These are phyloP conservation scores for Corapipo altera DNA, from an alignment of 2,113 vertebrate species.

Conservation along the genomic window DNA sequence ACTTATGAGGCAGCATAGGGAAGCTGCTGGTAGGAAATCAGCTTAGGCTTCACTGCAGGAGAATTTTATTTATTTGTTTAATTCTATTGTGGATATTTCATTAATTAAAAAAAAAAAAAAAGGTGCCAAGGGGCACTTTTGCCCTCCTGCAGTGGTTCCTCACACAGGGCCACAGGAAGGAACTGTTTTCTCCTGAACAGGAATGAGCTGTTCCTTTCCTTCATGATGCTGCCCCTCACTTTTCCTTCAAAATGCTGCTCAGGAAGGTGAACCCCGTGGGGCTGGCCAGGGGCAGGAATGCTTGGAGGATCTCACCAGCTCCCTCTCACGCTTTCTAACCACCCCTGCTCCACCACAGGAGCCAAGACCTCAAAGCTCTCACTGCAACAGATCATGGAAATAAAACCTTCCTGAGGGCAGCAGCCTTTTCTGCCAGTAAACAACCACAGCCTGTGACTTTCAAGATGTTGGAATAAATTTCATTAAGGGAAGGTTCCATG, in stretches of 20 bases:
- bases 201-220: neutral
- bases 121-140: neutral
- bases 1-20: fast-evolving
- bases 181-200: neutral
- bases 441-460: neutral
- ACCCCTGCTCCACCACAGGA: neutral
- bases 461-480: neutral
- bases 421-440: neutral
- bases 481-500: neutral
- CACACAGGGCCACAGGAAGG: neutral
- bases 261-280: neutral
- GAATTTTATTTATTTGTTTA: neutral
- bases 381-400: neutral
- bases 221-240: neutral
- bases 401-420: neutral
- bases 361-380: neutral
- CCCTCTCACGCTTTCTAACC: neutral
- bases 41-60: neutral
- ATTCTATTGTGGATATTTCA: neutral
- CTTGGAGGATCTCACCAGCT: neutral
- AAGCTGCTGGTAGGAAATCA: neutral
- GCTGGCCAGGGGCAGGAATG: neutral
- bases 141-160: neutral
- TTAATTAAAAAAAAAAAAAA: too few species aligned
- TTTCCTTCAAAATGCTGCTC: neutral